These are phyloP conservation scores for Dusona sp. DNA, from an alignment of 2,888 invertebrate species.

Conservation along the genomic window DNA sequence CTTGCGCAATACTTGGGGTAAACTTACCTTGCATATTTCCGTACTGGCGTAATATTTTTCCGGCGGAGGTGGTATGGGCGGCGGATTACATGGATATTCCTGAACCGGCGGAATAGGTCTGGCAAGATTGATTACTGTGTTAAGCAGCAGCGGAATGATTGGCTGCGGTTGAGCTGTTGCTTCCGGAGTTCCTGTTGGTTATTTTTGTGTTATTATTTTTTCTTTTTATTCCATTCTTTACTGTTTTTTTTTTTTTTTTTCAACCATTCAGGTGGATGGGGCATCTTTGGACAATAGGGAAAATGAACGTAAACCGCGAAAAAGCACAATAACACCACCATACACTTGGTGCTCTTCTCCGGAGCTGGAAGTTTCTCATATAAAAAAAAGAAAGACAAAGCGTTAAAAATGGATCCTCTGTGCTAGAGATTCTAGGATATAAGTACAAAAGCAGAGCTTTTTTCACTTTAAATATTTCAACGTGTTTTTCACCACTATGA, in stretches of 20 bases:
- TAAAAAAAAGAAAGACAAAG: constrained; percentile 11
- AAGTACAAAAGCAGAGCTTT: constrained; percentile 13
- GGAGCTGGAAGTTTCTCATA: constrained; percentile 1
- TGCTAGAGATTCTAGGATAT: constrained; percentile 44
- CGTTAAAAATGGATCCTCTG: constrained; percentile 39
- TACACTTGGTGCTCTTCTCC: constrained; percentile 42
- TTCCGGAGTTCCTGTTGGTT: constrained; percentile 78
- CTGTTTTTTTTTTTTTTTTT: constrained; percentile 12
- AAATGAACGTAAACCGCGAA: constrained; percentile 46
- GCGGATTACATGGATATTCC: constrained; percentile 85
- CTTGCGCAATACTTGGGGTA: constrained; percentile 57
- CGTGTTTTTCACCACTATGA: constrained; percentile 29
- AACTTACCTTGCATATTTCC: constrained; percentile 86
- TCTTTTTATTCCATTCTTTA: constrained; percentile 28
- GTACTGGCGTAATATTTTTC: constrained; percentile 91
- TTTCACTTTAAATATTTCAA: constrained; percentile 13
- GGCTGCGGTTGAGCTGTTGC: constrained; percentile 76
- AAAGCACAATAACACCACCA: constrained; percentile 41
- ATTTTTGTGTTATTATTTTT: constrained; percentile 39
- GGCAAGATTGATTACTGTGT: constrained; percentile 82
- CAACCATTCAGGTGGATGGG: constrained; percentile 2
- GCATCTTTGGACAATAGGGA: background rate
- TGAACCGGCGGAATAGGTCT: constrained; percentile 82
- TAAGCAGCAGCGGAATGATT: constrained; percentile 82
- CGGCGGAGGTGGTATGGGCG: constrained; percentile 89